A percentile compares a stretch with the other conserved stretches of the same genome.
Evolutionary conservation across 2,888 invertebrate genomes (phyloP).

Genomic region (Agrilus cyanescens): DNA sequence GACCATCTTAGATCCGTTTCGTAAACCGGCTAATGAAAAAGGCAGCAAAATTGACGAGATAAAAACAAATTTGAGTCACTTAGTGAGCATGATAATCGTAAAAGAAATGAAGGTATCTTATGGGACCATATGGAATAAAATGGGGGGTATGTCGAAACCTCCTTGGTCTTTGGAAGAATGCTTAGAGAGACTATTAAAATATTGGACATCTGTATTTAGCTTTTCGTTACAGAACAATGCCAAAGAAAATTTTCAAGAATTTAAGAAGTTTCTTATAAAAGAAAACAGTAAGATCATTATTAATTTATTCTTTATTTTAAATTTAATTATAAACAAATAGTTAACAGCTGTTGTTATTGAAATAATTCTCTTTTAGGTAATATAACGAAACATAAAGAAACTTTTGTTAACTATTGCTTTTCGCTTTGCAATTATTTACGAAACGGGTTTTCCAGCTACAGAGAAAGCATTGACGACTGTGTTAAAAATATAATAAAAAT

Average conservation of each 20-base stretch:
- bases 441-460: constrained; percentile 13
- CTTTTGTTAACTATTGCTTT: constrained; percentile 14
- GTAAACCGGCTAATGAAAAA: background rate
- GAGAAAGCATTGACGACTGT: constrained; percentile 9
- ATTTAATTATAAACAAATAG: background rate
- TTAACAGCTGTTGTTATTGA: constrained; percentile 1
- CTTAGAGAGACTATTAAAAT: constrained; percentile 42
- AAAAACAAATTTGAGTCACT: constrained; percentile 18
- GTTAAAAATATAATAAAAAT: constrained; percentile 17
- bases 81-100: constrained; percentile 30
- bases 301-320: constrained; percentile 7
- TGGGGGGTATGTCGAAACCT: constrained; percentile 39
- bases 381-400: constrained; percentile 11
- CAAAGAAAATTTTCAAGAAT: constrained; percentile 22
- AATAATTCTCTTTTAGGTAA: background rate
- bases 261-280: constrained; percentile 17
- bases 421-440: constrained; percentile 16
- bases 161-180: constrained; percentile 46
- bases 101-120: constrained; percentile 47
- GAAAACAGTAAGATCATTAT: constrained; percentile 17
- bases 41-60: constrained; percentile 14
- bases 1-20: constrained; percentile 5
- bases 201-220: constrained; percentile 49
- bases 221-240: constrained; percentile 31
- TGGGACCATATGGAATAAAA: constrained; percentile 41